Evolutionary conservation across 2,113 vertebrate genomes (phyloP).

Genomic region (Leuciscus idus): DNA sequence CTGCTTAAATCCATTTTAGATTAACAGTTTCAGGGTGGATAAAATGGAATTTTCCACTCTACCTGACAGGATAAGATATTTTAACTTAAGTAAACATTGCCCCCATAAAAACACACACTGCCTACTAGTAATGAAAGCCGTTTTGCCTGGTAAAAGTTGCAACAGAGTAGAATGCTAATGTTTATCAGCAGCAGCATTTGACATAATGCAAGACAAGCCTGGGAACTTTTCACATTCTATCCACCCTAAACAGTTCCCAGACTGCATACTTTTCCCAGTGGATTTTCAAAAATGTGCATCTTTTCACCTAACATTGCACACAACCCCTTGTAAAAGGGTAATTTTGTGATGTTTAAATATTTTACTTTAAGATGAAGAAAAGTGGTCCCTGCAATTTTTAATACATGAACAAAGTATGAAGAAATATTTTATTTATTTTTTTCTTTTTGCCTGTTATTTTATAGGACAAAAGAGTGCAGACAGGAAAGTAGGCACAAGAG

Average conservation of each 20-base stretch:
- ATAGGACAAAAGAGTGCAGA: no score
- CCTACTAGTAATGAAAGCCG: not conserved
- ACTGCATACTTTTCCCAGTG: not conserved
- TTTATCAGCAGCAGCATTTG: conserved; percentile 1
- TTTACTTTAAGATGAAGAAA: not conserved
- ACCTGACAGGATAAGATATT: not conserved
- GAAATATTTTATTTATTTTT: no score
- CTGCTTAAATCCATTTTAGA: not conserved
- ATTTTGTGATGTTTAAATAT: not conserved
- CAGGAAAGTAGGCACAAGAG: no score
- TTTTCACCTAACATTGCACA: not conserved
- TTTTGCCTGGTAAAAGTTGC: not conserved
- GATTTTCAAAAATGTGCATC: not conserved
- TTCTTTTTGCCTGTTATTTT: no score
- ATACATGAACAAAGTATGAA: not conserved
- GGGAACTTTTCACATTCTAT: not conserved
- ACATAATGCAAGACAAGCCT: not conserved
- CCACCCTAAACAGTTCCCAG: not conserved
- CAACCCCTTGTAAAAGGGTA: not conserved
- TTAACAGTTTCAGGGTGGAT: not conserved
- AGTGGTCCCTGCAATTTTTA: not conserved
- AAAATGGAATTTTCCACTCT: conserved; percentile 27
- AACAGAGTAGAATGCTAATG: not conserved
- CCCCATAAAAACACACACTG: not conserved
- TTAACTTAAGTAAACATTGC: conserved; percentile 7